Percentiles rank a stretch among this genome's conserved stretches.
phyloP scores from a whole-genome alignment of 2,797 vertebrate genomes.

The Triplophysa bombifrons region DNA sequence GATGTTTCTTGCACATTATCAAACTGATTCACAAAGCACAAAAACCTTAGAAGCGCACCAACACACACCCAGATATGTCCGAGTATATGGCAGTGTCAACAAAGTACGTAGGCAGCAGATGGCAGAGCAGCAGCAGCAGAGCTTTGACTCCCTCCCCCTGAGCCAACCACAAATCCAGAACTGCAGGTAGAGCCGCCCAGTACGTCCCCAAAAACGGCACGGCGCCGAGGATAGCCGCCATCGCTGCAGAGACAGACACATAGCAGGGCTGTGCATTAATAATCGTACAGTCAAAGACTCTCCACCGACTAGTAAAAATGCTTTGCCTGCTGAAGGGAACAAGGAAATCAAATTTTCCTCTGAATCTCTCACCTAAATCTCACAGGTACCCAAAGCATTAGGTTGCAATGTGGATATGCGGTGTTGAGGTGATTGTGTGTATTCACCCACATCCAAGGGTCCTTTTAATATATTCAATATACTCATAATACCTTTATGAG shows the following conservation, averaged over 20 bases:
- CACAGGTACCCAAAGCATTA: not conserved
- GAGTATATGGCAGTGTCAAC: conserved; percentile 99
- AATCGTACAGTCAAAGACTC: not conserved
- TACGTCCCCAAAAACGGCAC: conserved; percentile 97
- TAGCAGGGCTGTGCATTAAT: not conserved
- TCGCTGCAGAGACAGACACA: conserved; percentile 72
- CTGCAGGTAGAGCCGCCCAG: conserved; percentile 93
- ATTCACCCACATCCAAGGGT: not conserved
- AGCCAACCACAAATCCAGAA: conserved; percentile 94
- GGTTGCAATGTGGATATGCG: not conserved
- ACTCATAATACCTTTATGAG: too few species aligned
- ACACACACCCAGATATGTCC: conserved; percentile 92
- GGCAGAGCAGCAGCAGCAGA: conserved; percentile 88
- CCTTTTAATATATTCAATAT: not conserved
- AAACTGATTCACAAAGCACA: not conserved
- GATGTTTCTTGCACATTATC: not conserved
- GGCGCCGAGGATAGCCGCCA: conserved; percentile 95
- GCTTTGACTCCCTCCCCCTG: conserved; percentile 94
- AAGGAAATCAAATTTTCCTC: not conserved
- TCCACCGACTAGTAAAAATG: not conserved
- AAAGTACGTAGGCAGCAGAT: conserved; percentile 96
- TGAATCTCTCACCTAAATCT: not conserved
- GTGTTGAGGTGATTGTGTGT: not conserved
- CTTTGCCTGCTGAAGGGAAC: not conserved
- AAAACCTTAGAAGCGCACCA: not conserved